Evolutionary conservation across 2,888 invertebrate genomes (phyloP).

Genomic region (Atrina japonica): DNA sequence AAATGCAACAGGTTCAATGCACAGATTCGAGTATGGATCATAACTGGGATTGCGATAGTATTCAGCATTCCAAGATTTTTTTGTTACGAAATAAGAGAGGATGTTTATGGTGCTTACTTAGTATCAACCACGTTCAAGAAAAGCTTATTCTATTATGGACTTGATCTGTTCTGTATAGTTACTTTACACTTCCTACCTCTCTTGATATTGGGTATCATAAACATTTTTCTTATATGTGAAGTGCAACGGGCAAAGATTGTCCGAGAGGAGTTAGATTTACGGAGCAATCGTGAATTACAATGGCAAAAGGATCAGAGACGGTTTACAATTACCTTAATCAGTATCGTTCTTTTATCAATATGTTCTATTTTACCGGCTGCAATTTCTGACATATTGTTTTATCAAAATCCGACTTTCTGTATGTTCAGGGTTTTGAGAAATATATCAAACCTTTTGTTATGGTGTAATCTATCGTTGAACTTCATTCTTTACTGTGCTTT

Average conservation of each 20-base stretch:
- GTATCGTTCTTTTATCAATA: slow-evolving; percentile 72
- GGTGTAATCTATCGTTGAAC: slow-evolving; percentile 72
- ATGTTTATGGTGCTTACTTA: slow-evolving; percentile 1
- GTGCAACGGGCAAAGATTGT: slow-evolving; percentile 61
- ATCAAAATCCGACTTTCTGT: slow-evolving; percentile 57
- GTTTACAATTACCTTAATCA: slow-evolving; percentile 72
- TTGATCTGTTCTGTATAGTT: slow-evolving; percentile 66
- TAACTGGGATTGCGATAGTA: slow-evolving; percentile 57
- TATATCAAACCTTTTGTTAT: slow-evolving; percentile 70
- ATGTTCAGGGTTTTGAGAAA: slow-evolving; percentile 44
- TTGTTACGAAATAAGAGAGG: slow-evolving; percentile 49
- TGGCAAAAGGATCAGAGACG: slow-evolving; percentile 67
- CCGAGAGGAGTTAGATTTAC: slow-evolving; percentile 51
- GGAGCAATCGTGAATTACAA: slow-evolving; percentile 54
- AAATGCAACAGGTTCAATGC: slow-evolving; percentile 64
- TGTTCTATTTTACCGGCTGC: slow-evolving; percentile 73
- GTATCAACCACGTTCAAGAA: slow-evolving; percentile 52
- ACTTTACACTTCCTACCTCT: slow-evolving; percentile 70
- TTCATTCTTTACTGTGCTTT: slow-evolving; percentile 77
- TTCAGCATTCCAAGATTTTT: slow-evolving; percentile 71
- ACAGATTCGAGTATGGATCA: slow-evolving; percentile 54
- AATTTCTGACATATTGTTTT: slow-evolving; percentile 64
- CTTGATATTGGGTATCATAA: slow-evolving; percentile 62
- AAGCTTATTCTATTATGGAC: slow-evolving; percentile 48
- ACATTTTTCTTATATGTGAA: slow-evolving; percentile 63